A percentile compares a stretch with the other conserved stretches of the same genome.
These are phyloP conservation scores for Solea senegalensis DNA, from an alignment of 2,113 vertebrate species.

Conservation along the genomic window DNA sequence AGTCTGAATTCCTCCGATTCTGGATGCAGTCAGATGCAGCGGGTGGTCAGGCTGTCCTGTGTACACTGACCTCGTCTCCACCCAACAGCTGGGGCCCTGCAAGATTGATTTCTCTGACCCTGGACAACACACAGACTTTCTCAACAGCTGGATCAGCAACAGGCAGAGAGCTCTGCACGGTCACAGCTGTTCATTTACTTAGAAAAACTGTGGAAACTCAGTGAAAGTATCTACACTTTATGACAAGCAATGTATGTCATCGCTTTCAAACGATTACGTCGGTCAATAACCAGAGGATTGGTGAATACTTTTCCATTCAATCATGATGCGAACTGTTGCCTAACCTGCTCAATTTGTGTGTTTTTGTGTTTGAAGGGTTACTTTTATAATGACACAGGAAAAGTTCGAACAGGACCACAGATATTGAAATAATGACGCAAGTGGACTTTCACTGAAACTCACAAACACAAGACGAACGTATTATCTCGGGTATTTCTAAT, in stretches of 20 bases:
- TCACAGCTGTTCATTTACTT: neutral
- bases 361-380: too few relatives aligned
- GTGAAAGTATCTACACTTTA: neutral
- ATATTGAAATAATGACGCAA: too few relatives aligned
- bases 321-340: too few relatives aligned
- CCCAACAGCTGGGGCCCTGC: conserved; percentile 43
- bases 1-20: conserved; percentile 21
- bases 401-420: too few relatives aligned
- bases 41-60: conserved; percentile 4
- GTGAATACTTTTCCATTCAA: too few relatives aligned
- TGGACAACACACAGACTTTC: conserved; percentile 12
- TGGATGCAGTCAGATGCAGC: conserved; percentile 24
- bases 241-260: neutral
- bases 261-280: neutral
- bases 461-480: too few relatives aligned
- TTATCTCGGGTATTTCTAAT: too few relatives aligned
- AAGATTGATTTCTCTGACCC: conserved; percentile 30
- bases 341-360: too few relatives aligned
- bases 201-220: neutral
- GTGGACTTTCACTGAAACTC: too few relatives aligned
- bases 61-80: conserved; percentile 18
- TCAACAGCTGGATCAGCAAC: conserved; percentile 30
- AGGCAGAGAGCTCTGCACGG: neutral
- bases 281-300: neutral
- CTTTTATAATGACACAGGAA: too few relatives aligned